These are phyloP conservation scores for Zoroaster sp. DNA, from an alignment of 53 echinoderm and acorn worm species.

Conservation along the genomic window DNA sequence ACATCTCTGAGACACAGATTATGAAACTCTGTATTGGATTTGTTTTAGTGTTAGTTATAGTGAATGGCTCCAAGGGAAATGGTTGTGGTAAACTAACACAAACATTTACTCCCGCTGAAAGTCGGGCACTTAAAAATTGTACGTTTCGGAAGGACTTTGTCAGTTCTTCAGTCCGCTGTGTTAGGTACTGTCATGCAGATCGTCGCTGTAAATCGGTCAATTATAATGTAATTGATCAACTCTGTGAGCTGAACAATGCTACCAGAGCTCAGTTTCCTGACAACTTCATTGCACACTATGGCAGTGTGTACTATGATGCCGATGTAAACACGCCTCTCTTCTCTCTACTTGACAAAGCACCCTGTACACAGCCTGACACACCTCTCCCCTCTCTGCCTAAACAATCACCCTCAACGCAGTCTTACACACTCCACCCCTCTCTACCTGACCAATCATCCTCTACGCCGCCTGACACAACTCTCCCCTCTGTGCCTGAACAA, in stretches of 20 bases:
- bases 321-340: neutral
- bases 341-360: too few species aligned
- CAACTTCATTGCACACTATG: neutral
- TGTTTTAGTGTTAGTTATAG: too few species aligned
- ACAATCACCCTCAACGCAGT: too few species aligned
- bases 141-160: neutral
- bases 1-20: too few species aligned
- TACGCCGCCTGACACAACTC: too few species aligned
- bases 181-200: neutral
- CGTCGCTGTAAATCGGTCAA: neutral
- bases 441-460: too few species aligned
- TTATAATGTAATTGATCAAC: neutral
- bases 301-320: neutral
- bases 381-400: too few species aligned
- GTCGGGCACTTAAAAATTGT: neutral
- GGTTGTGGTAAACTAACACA: neutral
- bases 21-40: too few species aligned
- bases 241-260: neutral
- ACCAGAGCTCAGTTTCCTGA: neutral
- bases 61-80: neutral
- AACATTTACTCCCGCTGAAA: neutral
- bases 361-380: neutral
- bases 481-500: neutral
- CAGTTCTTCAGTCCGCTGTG: neutral
- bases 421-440: too few species aligned